Evolutionary conservation across 2,888 invertebrate genomes (phyloP), one percentile per base, ranked within the genome.

Genomic region (Lasioglossum zephyrum): DNA sequence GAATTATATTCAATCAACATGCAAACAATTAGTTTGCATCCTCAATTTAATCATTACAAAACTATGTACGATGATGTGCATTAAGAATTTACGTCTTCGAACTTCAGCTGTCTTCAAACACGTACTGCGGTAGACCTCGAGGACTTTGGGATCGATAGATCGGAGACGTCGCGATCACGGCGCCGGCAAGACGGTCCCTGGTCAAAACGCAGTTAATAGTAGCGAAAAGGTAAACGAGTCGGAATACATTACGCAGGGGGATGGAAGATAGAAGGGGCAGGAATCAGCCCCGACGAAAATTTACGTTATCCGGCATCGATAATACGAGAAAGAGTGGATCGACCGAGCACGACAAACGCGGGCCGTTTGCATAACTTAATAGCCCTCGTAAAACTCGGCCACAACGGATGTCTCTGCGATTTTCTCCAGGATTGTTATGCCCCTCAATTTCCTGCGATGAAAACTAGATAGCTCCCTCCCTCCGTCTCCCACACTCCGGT

Each of bases 351-450:
- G 78, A 86, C 80, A 79, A 82, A 86, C 79, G 78, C 63, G 75
- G 72, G 79, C 77, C 80, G 77, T 87, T 87, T 88, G 82, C 88
- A 88, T 88, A 88, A 88, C 82, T 88, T 86, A 86, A 86, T 81
- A 69, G 82, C 66, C 78, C 49, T 83, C 84, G 76, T 88, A 85
- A 83, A 88, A 80, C 79, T 87, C 77, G 60, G 22, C 69, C 75
- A n/a, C 69, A 36, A 63, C 77, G 79, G 79, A 79, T 70, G 79
- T 84, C 82, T 79, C 69, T 73, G 66, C 63, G 86, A 86, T 88
- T 81, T 88, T 80, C 88, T 73, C 36, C 72, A 22, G 72, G 77
- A 82, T 83, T 77, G 74, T 83, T 70, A 79, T 53, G 83, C 73
- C 41, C 31, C 79, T 70, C 81, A 75, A 80, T 83, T 83, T 80